phyloP scores from a whole-genome alignment of 2,888 invertebrate species.

The Spilosoma lubricipeda region DNA sequence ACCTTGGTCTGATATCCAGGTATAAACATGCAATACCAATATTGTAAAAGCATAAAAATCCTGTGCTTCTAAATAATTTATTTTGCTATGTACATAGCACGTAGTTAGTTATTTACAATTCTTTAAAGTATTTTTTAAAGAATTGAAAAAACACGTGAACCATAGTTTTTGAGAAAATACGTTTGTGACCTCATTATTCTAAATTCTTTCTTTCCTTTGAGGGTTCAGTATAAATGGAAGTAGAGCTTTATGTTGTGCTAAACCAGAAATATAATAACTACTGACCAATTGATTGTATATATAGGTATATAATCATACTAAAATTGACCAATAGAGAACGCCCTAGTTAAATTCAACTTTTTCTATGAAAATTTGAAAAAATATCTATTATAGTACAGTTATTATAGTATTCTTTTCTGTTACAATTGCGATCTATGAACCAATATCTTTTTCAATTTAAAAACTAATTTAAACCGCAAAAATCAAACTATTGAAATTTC shows the following conservation, averaged over 20 bases:
- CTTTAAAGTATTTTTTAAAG: not conserved
- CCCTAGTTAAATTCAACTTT: not conserved
- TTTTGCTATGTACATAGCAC: no score
- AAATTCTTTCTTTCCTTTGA: not conserved
- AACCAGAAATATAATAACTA: not conserved
- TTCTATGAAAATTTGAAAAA: not conserved
- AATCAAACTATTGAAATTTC: not conserved
- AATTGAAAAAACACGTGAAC: not conserved
- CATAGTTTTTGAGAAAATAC: no score
- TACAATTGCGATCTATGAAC: not conserved
- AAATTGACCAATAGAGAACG: not conserved
- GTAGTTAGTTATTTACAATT: no score
- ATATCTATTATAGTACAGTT: no score
- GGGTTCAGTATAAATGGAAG: not conserved
- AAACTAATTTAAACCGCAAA: not conserved
- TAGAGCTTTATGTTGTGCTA: not conserved
- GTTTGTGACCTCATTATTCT: not conserved
- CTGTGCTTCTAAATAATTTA: no score
- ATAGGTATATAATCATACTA: not conserved
- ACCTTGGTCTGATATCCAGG: no score
- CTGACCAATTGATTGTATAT: not conserved
- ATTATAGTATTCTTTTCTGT: not conserved
- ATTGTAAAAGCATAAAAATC: no score
- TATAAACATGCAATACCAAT: no score
- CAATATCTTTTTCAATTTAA: not conserved